Evolutionary conservation across 2,888 invertebrate species (phyloP).

Genomic region (Troilus luridus): DNA sequence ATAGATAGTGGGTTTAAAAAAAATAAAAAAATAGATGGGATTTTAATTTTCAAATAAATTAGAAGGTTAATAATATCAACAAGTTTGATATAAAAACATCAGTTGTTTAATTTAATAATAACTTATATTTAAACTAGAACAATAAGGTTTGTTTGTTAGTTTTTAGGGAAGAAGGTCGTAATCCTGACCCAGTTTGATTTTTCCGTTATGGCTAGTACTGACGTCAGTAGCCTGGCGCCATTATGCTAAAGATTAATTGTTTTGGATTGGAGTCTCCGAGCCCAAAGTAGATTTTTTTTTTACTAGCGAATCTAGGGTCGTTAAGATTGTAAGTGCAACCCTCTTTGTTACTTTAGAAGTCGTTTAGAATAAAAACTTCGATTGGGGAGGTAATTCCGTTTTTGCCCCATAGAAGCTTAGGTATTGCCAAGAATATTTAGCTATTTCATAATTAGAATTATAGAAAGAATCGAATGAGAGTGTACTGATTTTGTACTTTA

Average conservation of each 20-base stretch:
- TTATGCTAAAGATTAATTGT: constrained; percentile 31
- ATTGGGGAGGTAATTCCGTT: not conserved
- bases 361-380: not conserved
- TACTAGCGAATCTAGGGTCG: not conserved
- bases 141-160: not conserved
- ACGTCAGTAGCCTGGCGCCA: constrained; percentile 21
- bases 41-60: too few species aligned
- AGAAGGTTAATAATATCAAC: too few species aligned
- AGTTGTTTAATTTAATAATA: too few species aligned
- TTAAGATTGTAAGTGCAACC: not conserved
- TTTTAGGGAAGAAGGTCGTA: not conserved
- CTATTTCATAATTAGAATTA: not conserved
- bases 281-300: not conserved
- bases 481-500: too few species aligned
- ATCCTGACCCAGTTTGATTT: constrained; percentile 25
- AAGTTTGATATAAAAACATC: too few species aligned
- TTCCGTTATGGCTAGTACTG: not conserved
- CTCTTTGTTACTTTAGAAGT: not conserved
- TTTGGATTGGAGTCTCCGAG: not conserved
- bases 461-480: too few species aligned
- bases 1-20: too few species aligned
- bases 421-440: not conserved
- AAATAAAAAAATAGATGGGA: too few species aligned
- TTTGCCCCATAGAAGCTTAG: not conserved
- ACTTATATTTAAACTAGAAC: not conserved